Evolutionary conservation across 1,140 invertebrate genomes (phyloP).

Genomic region (Ridgeia piscesae): DNA sequence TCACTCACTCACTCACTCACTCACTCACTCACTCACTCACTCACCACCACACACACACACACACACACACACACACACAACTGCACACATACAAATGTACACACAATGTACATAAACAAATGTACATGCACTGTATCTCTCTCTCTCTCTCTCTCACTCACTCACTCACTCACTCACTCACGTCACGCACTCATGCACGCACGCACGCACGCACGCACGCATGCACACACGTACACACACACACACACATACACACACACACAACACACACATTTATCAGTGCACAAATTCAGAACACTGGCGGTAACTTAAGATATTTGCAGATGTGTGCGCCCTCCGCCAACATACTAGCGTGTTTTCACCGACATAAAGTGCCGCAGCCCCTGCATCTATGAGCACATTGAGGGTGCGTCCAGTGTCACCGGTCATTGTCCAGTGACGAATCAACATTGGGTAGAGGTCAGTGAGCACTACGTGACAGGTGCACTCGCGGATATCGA

Average conservation of each 20-base stretch:
- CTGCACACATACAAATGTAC: too few species aligned
- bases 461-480: conserved; percentile 13
- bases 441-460: conserved; percentile 19
- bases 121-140: too few species aligned
- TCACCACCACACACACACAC: too few species aligned
- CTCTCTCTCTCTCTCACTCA: not conserved
- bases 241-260: not conserved
- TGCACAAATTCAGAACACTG: not conserved
- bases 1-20: too few species aligned
- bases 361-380: not conserved
- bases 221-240: not conserved
- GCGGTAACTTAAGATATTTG: not conserved
- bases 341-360: not conserved
- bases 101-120: too few species aligned
- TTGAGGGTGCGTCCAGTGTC: conserved; percentile 13
- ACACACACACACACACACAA: too few species aligned
- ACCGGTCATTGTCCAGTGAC: conserved; percentile 20
- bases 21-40: too few species aligned
- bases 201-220: not conserved
- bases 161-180: not conserved
- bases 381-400: not conserved
- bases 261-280: not conserved
- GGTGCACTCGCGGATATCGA: conserved; percentile 8
- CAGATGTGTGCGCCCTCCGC: not conserved
- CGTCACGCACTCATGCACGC: not conserved